phyloP scores from a whole-genome alignment of 2,888 invertebrate genomes.

The Geotrupes spiniger region DNA sequence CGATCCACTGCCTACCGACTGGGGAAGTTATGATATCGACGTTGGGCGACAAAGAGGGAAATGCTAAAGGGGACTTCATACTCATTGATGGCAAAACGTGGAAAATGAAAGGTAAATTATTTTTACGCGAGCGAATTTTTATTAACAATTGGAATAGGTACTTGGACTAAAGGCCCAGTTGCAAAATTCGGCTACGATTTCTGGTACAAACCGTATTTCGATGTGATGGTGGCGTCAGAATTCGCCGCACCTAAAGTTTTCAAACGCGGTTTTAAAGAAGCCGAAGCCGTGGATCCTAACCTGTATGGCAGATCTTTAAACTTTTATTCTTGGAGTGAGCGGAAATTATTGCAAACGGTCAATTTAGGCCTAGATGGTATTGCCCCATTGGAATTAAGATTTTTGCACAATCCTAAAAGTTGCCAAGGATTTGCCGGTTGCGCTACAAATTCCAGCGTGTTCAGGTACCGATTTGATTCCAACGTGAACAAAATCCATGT shows the following conservation, averaged over 20 bases:
- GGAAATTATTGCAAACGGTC: constrained; percentile 75
- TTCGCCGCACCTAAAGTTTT: constrained; percentile 90
- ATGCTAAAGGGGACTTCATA: constrained; percentile 84
- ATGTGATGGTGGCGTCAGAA: constrained; percentile 87
- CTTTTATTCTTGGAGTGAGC: constrained; percentile 87
- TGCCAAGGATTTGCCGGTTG: constrained; percentile 88
- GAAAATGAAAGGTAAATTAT: constrained; percentile 67
- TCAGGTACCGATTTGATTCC: constrained; percentile 58
- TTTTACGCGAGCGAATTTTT: neutral
- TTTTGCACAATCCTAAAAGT: constrained; percentile 87
- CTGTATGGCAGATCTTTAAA: constrained; percentile 81
- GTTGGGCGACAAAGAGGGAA: constrained; percentile 85
- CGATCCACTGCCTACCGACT: constrained; percentile 87
- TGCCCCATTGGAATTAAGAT: constrained; percentile 89
- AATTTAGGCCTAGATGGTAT: constrained; percentile 83
- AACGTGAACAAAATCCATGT: no score
- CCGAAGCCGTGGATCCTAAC: constrained; percentile 54
- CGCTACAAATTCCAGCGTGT: constrained; percentile 77
- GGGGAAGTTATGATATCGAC: constrained; percentile 95
- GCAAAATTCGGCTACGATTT: constrained; percentile 90
- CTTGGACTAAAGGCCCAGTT: constrained; percentile 1
- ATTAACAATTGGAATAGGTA: neutral
- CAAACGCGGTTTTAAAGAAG: constrained; percentile 60
- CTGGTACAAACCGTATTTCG: constrained; percentile 95
- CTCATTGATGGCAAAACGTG: constrained; percentile 81